Evolutionary conservation across 2,113 vertebrate species (phyloP).

Genomic region (Scolopax mira): DNA sequence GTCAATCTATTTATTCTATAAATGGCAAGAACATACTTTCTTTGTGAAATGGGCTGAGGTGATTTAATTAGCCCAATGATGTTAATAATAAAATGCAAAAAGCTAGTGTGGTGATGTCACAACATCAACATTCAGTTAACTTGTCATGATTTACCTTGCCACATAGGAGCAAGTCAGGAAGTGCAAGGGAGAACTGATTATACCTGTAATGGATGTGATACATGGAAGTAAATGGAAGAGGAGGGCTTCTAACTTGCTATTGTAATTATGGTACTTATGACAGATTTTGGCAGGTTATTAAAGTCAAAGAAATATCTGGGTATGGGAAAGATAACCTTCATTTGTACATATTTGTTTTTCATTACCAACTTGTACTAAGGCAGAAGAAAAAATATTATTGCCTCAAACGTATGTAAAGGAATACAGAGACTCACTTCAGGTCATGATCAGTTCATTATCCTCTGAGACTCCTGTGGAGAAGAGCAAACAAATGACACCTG

Average conservation of each 20-base stretch:
- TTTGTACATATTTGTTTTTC: not conserved
- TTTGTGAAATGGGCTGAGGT: not conserved
- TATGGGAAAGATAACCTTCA: not conserved
- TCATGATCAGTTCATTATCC: not conserved
- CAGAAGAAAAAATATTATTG: not conserved
- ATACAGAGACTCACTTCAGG: not conserved
- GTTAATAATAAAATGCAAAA: not conserved
- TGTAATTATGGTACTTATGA: not conserved
- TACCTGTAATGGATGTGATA: not conserved
- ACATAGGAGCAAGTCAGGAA: not conserved
- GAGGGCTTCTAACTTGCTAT: not conserved
- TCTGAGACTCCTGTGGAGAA: not conserved
- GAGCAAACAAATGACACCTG: not conserved
- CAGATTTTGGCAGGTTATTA: not conserved
- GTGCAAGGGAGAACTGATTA: not conserved
- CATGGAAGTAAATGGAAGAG: not conserved
- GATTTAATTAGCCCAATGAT: not conserved
- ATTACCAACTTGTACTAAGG: not conserved
- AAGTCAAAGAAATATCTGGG: not conserved
- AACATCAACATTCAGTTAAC: not conserved
- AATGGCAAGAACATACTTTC: not conserved
- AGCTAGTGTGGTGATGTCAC: not conserved
- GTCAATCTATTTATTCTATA: slow-evolving; percentile 6
- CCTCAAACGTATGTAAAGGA: not conserved
- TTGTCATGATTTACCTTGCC: not conserved